Conservation (phyloP, 2,797 vertebrate species). For the Masticophis lateralis region DNA sequence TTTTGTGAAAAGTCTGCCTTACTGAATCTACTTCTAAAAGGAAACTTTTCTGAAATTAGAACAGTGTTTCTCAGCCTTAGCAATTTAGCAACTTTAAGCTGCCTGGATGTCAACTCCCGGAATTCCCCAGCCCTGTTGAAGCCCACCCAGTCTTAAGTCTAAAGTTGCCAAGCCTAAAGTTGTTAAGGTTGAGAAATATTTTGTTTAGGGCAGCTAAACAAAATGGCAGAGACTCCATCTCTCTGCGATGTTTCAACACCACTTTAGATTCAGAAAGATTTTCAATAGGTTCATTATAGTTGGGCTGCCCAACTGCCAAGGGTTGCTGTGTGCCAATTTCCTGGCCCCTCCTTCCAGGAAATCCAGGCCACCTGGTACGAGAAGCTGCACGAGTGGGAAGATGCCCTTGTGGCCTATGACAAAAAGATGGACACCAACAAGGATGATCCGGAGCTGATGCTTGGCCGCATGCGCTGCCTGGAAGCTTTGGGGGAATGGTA, state of each 20-base stretch:
- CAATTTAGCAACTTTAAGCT: neutral
- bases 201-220: neutral
- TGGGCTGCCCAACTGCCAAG: neutral
- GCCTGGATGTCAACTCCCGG: neutral
- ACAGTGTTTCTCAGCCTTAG: neutral
- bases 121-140: too few species aligned
- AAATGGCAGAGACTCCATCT: neutral
- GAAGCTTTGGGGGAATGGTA: conserved; percentile 98
- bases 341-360: conserved; percentile 74
- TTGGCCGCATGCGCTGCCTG: conserved; percentile 96
- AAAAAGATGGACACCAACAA: conserved; percentile 98
- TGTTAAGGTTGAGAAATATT: too few species aligned
- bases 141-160: too few species aligned
- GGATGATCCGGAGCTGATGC: conserved; percentile 94
- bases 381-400: conserved; percentile 98
- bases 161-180: too few species aligned
- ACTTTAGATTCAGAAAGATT: neutral
- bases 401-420: conserved; percentile 93
- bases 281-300: neutral
- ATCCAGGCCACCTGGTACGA: conserved; percentile 99
- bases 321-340: neutral
- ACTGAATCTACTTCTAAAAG: neutral
- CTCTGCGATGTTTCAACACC: too few species aligned
- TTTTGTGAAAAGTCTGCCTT: neutral
- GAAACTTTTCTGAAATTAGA: neutral